These are phyloP conservation scores for Oegoconia quadripuncta DNA, from an alignment of 2,888 invertebrate genomes.

Conservation along the genomic window DNA sequence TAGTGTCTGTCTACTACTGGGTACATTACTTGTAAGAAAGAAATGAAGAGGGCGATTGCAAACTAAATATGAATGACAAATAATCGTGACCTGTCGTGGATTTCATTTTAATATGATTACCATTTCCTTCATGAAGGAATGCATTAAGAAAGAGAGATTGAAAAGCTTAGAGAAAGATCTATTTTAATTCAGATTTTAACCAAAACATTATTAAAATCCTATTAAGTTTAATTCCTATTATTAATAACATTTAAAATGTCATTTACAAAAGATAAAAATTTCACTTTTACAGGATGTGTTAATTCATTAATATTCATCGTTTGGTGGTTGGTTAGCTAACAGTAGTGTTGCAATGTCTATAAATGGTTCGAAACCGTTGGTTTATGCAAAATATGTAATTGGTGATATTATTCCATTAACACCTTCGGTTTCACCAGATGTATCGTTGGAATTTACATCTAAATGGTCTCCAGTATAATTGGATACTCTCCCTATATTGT, in stretches of 20 bases:
- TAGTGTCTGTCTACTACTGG: no score
- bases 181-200: no score
- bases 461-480: neutral
- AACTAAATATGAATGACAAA: no score
- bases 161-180: no score
- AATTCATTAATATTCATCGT: constrained; percentile 50
- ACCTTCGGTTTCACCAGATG: constrained; percentile 5
- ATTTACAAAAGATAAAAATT: neutral
- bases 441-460: constrained; percentile 2
- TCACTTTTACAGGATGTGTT: constrained; percentile 19
- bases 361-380: constrained; percentile 1
- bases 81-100: no score
- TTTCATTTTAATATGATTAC: no score
- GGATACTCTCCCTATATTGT: neutral
- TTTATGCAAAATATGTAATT: constrained; percentile 33
- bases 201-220: no score
- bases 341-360: constrained; percentile 10
- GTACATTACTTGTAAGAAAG: no score
- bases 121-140: no score
- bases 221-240: no score
- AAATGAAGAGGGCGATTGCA: no score
- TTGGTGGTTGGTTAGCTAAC: constrained; percentile 5
- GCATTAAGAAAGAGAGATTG: no score
- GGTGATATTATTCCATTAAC: constrained; percentile 10
- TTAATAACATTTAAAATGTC: neutral